phyloP scores from a whole-genome alignment of 2,888 invertebrate species.

The Dryocosmus kuriphilus region DNA sequence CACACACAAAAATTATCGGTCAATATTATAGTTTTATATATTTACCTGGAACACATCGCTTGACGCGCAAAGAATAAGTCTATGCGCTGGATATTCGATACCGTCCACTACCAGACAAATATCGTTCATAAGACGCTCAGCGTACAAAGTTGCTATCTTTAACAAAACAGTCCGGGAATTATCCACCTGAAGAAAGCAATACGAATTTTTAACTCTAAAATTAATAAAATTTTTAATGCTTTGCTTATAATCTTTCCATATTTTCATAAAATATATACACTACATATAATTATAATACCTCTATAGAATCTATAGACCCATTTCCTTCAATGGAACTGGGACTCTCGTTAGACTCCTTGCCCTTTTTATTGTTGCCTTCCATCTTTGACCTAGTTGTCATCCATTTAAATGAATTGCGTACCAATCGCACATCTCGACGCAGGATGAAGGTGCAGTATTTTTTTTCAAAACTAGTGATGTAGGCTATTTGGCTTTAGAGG shows the following conservation, averaged over 20 bases:
- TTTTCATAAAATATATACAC: background rate
- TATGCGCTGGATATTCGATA: slow-evolving; percentile 91
- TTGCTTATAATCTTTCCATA: background rate
- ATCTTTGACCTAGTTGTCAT: slow-evolving; percentile 65
- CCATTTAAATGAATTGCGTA: slow-evolving; percentile 64
- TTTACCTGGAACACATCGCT: slow-evolving; percentile 96
- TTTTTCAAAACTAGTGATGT: background rate
- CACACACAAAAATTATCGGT: no score
- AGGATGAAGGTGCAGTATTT: background rate
- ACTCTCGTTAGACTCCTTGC: slow-evolving; percentile 49
- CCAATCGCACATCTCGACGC: slow-evolving; percentile 60
- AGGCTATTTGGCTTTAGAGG: background rate
- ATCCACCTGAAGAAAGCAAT: slow-evolving; percentile 84
- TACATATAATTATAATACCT: slow-evolving; percentile 55
- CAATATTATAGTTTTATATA: no score
- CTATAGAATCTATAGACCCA: slow-evolving; percentile 65
- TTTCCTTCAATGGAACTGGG: slow-evolving; percentile 53
- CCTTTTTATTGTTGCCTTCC: slow-evolving; percentile 57
- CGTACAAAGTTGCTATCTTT: slow-evolving; percentile 90
- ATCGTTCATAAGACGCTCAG: slow-evolving; percentile 93
- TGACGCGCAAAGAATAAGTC: slow-evolving; percentile 94
- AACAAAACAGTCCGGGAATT: slow-evolving; percentile 90
- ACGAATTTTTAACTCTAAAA: background rate
- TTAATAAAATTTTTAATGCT: background rate
- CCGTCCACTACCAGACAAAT: slow-evolving; percentile 91